A percentile compares a stretch with the other conserved stretches of the same genome.
These are phyloP conservation scores for Furcifer pardalis DNA, from an alignment of 2,797 vertebrate species.

Conservation along the genomic window DNA sequence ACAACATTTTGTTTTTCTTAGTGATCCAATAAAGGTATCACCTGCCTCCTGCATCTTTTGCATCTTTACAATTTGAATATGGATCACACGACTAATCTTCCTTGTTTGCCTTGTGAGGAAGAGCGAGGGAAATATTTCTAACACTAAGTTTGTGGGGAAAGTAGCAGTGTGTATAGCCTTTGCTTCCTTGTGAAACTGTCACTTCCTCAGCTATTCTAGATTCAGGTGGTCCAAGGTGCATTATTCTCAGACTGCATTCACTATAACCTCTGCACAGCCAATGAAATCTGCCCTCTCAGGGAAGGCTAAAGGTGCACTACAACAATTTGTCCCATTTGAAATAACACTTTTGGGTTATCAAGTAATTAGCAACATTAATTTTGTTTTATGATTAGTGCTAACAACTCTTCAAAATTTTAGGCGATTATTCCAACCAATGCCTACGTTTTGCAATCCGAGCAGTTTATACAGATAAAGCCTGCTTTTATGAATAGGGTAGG, in stretches of 20 bases:
- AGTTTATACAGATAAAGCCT: neutral
- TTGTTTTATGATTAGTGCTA: neutral
- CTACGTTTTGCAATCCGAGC: neutral
- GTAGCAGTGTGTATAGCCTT: conserved; percentile 7
- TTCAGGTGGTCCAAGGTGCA: conserved; percentile 10
- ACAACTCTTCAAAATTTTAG: neutral
- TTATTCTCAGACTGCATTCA: neutral
- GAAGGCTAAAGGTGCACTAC: neutral
- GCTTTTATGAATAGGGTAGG: too few relatives aligned
- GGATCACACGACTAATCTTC: too few relatives aligned
- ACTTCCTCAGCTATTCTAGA: conserved; percentile 11
- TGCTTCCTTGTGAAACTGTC: conserved; percentile 20
- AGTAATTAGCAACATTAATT: neutral
- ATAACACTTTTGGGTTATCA: neutral
- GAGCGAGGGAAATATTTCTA: conserved; percentile 4
- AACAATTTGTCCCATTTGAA: neutral
- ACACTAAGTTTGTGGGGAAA: conserved; percentile 12
- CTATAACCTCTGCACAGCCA: conserved; percentile 1
- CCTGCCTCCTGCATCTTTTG: too few relatives aligned
- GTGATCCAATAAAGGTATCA: too few relatives aligned
- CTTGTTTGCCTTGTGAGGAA: too few relatives aligned
- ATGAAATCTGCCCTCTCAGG: neutral
- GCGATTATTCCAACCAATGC: neutral
- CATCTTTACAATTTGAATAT: too few relatives aligned
- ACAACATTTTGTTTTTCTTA: too few relatives aligned